These are phyloP conservation scores for Chydorus sphaericus DNA, from an alignment of 2,888 invertebrate genomes.

Conservation along the genomic window DNA sequence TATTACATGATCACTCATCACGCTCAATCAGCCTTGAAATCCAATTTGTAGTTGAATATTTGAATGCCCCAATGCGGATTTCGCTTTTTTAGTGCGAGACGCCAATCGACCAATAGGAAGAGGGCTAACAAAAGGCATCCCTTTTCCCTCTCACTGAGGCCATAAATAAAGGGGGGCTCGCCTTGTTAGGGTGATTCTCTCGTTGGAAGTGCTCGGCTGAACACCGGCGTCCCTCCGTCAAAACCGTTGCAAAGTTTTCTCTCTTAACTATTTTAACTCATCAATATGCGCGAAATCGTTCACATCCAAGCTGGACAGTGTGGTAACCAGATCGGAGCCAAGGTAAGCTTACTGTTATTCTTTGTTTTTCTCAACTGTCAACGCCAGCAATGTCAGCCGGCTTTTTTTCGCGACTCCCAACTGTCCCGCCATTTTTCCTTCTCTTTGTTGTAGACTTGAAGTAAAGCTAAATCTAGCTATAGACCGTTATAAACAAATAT, in stretches of 20 bases:
- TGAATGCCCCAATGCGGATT: too few relatives aligned
- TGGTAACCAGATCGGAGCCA: slow-evolving; percentile 38
- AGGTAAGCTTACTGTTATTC: slow-evolving; percentile 26
- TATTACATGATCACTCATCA: too few relatives aligned
- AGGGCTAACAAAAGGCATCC: too few relatives aligned
- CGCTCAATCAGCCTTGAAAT: too few relatives aligned
- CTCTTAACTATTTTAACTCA: background rate
- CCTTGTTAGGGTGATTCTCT: background rate
- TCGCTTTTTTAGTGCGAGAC: too few relatives aligned
- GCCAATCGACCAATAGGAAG: too few relatives aligned
- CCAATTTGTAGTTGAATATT: too few relatives aligned
- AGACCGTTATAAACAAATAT: too few relatives aligned
- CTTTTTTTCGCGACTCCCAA: too few relatives aligned
- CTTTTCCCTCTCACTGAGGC: background rate
- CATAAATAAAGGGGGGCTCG: background rate
- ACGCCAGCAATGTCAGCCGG: background rate
- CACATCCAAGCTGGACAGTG: slow-evolving; percentile 38
- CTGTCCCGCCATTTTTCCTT: too few relatives aligned
- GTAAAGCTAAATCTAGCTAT: too few relatives aligned
- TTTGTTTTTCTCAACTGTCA: background rate
- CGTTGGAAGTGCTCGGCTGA: background rate
- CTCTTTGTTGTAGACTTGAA: too few relatives aligned
- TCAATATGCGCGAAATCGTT: slow-evolving; percentile 32
- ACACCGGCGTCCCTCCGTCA: background rate
- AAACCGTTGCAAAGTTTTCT: background rate